phyloP scores from a whole-genome alignment of 2,888 invertebrate species.

The Limnephilus rhombicus region DNA sequence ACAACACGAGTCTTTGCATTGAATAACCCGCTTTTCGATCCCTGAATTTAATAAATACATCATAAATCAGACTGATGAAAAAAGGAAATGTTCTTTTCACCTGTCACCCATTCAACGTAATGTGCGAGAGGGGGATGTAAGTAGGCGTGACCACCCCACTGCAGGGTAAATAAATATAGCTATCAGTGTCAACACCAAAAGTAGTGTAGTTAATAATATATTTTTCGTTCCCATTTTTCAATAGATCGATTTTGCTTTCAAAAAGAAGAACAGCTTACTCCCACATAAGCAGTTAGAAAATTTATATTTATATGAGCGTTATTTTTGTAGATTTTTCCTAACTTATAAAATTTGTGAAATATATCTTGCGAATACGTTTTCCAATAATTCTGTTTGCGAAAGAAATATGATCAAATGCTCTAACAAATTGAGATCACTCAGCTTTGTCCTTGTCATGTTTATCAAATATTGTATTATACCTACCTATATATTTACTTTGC shows the following conservation, averaged over 20 bases:
- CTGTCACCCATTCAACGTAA: conserved; percentile 15
- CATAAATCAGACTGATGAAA: conserved; percentile 25
- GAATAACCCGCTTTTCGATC: not conserved
- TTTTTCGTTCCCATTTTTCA: not conserved
- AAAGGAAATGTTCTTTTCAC: not conserved
- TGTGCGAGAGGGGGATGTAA: not conserved
- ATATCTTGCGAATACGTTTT: not conserved
- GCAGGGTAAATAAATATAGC: conserved; percentile 10
- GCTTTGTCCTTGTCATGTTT: not conserved
- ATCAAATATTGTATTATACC: no score
- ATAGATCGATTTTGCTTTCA: not conserved
- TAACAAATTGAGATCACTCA: not conserved
- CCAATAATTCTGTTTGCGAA: not conserved
- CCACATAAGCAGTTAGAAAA: not conserved
- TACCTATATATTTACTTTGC: not conserved
- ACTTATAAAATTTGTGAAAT: no score
- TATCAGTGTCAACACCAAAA: conserved; percentile 23
- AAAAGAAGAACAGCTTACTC: not conserved
- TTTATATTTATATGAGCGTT: not conserved
- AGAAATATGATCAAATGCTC: not conserved
- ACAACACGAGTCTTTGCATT: not conserved
- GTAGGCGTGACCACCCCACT: not conserved
- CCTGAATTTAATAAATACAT: conserved; percentile 34
- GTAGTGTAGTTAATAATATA: not conserved
- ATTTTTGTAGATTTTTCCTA: not conserved